Evolutionary conservation across 2,113 vertebrate species (phyloP), one percentile per base, ranked within the genome.

Genomic region (Ardeotis arabs): DNA sequence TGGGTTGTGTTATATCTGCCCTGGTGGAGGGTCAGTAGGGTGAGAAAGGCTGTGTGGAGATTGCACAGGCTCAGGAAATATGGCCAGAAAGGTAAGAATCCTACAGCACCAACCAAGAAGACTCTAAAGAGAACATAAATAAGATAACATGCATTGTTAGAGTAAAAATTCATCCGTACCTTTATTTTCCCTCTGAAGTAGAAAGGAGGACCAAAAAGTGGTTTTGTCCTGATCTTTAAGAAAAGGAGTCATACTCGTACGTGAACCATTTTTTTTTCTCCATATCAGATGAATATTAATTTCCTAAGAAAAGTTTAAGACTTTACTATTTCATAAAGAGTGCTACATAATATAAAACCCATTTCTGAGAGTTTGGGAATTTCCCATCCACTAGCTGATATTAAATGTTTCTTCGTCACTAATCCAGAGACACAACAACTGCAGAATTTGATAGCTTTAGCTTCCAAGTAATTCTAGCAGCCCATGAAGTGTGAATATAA

Each of bases 401-500:
- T 72, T 77, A 93, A 93, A 69, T 44, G 7, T 76, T 85, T 84
- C 76, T 63, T 92, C 58, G 27, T 74, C 67, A 72, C 11, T 86
- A 95, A 96, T 89, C 55, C 77, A 92, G 68, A 95, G 68, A 63
- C 67, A 77, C 7, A 62, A 69, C 62, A 70, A 69, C 53, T 73
- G 22, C 37, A 76, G 10, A 5, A 19, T 95, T 92, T 83, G 64
- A 82, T 62, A 58, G 52, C 39, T 95, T 94, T 96, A 94, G 94
- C 93, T 93, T 89, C 66, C 73, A 76, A 96, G 79, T 80, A 92
- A 95, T 97, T 97, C 77, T 44, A 93, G 83, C 75, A 67, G 77
- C 52, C 49, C 73, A 93, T 97, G 62, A 74, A 96, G 72, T 93
- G 68, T 96, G 95, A 98, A 96, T 96, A 95, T 94, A 98, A 98